Evolutionary conservation across 2,888 invertebrate genomes (phyloP), one percentile per base, ranked within the genome.

Genomic region (Pseudococcus longispinus): DNA sequence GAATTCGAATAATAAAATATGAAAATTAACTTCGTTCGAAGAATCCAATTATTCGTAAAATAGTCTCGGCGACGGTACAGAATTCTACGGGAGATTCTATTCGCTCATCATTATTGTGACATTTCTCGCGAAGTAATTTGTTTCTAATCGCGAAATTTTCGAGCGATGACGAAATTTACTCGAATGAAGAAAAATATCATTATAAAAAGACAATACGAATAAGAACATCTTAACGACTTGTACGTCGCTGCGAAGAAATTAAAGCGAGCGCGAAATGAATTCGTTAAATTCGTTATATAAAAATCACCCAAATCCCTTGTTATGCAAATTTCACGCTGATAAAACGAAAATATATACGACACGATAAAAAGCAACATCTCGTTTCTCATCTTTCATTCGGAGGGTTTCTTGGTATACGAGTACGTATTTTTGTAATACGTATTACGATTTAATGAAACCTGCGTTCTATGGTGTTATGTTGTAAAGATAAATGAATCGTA

Each of bases 271-370:
- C 60, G 23, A 60, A 60, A 60, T 23, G 60, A 23, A 60, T 60
- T 60, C 23, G 60, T 60, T 60, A 60, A 60, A 60, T 60, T 60
- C 60, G 60, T 60, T 60, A 60, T 23, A 23, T 23, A 60, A 60
- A 60, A 60, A 60, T 60, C 60, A 60, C 23, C 60, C 23, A 60
- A 60, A 60, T 60, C 60, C 60, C 60, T 60, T 60, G 60, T 60
- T 60, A 60, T 60, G 60, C 60, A 60, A 60, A 60, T 60, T 60
- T 20, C 60, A 9, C 60, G 60, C 60, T 23, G 60, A 60, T 60
- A 23, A 60, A 60, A 60, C 60, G 60, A 60, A 60, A 60, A 60
- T 60, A 60, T 51, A 51, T 60, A 60, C 60, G 60, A 60, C 37
- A 6, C 20, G 60, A 23, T 60, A 8, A 60, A n/a, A 60, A 23